These are phyloP conservation scores for Drosophila anceps DNA, from an alignment of 2,888 invertebrate species.

Conservation along the genomic window DNA sequence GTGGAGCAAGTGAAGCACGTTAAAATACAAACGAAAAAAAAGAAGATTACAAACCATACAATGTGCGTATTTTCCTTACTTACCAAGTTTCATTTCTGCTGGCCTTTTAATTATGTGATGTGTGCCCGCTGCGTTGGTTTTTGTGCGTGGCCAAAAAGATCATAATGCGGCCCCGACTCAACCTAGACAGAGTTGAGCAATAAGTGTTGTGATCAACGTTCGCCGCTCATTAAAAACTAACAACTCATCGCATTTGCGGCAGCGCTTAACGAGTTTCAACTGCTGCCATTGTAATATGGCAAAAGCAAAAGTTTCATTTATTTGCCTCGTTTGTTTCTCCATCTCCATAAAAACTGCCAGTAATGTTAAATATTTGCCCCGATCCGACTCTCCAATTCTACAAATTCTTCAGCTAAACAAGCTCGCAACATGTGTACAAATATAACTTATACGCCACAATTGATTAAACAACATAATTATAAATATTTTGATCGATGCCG, in stretches of 20 bases:
- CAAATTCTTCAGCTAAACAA: slow-evolving; percentile 8
- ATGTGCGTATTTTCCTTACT: slow-evolving; percentile 63
- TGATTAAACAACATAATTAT: slow-evolving; percentile 71
- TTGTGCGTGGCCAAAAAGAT: slow-evolving; percentile 66
- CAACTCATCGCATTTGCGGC: slow-evolving; percentile 63
- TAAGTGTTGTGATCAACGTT: slow-evolving; percentile 60
- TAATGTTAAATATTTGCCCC: slow-evolving; percentile 47
- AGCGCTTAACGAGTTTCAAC: slow-evolving; percentile 69
- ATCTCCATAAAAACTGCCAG: slow-evolving; percentile 40
- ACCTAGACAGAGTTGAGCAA: slow-evolving; percentile 23
- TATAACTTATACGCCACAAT: slow-evolving; percentile 47
- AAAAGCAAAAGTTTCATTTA: slow-evolving; percentile 60
- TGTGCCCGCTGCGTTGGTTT: slow-evolving; percentile 26
- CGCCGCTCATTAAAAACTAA: slow-evolving; percentile 60
- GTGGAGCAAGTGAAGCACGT: slow-evolving; percentile 9
- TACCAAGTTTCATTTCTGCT: slow-evolving; percentile 32
- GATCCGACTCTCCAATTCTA: slow-evolving; percentile 2
- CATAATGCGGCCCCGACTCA: slow-evolving; percentile 51
- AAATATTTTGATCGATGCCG: slow-evolving; percentile 67
- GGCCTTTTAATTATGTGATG: slow-evolving; percentile 58
- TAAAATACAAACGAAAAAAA: slow-evolving; percentile 36
- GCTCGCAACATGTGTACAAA: slow-evolving; percentile 21
- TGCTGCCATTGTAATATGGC: slow-evolving; percentile 42
- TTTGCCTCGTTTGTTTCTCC: slow-evolving; percentile 28
- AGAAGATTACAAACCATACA: slow-evolving; percentile 50